A percentile compares a stretch with the other conserved stretches of the same genome.
phyloP scores from a whole-genome alignment of 2,113 vertebrate species.

The Cyanoliseus patagonus region DNA sequence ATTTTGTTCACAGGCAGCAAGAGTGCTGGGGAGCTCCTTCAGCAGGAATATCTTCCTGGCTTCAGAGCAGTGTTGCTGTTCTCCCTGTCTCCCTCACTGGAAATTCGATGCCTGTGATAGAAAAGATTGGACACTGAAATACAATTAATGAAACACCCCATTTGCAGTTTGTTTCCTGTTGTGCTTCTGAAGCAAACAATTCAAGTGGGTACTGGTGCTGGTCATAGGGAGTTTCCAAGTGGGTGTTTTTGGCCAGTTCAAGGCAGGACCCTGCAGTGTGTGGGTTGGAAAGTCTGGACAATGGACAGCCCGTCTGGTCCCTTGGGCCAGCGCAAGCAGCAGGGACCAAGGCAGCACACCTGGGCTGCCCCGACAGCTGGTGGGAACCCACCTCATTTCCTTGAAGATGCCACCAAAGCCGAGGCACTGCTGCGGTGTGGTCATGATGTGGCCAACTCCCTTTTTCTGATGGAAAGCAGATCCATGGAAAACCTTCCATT shows the following conservation, averaged over 20 bases:
- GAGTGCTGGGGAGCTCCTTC: background rate
- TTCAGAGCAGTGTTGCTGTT: background rate
- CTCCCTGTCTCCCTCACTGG: background rate
- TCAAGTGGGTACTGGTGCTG: background rate
- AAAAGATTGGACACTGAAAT: background rate
- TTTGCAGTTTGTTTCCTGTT: background rate
- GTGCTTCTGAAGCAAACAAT: background rate
- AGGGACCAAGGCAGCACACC: background rate
- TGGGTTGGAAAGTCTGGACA: background rate
- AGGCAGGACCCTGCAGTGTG: background rate
- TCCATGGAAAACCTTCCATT: background rate
- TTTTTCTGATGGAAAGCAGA: background rate
- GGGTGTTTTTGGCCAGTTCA: background rate
- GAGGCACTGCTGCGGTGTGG: background rate
- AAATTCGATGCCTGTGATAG: background rate
- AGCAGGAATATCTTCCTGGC: background rate
- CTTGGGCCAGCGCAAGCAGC: background rate
- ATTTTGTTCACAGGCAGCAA: background rate
- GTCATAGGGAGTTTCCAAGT: background rate
- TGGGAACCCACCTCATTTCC: fast-evolving
- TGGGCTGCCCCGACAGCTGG: background rate
- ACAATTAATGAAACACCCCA: fast-evolving
- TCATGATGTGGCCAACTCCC: fast-evolving
- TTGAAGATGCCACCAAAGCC: background rate
- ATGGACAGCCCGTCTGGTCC: background rate